phyloP scores from a whole-genome alignment of 2,888 invertebrate genomes.

The Mimas tiliae region DNA sequence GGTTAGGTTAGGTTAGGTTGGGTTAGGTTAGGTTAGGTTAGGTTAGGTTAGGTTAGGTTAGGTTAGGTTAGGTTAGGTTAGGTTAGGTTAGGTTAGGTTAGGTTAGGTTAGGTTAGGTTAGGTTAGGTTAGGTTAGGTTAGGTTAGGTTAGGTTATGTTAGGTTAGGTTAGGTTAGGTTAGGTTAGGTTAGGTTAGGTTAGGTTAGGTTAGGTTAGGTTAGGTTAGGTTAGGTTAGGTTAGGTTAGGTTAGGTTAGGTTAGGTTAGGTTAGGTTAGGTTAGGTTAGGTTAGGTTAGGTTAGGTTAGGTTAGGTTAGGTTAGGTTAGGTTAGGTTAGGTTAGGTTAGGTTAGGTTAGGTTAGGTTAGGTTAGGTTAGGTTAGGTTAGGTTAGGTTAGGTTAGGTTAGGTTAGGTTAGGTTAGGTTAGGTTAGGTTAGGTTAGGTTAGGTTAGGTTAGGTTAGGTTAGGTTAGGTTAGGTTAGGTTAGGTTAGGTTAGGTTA shows the following conservation, averaged over 20 bases:
- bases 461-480: no score
- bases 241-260: constrained; percentile 34
- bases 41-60: constrained; percentile 35
- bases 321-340: constrained; percentile 38
- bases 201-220: constrained; percentile 42
- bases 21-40: no score
- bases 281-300: constrained; percentile 36
- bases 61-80: no score
- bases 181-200: constrained; percentile 35
- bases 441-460: no score
- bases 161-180: constrained; percentile 35
- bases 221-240: constrained; percentile 31
- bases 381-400: no score
- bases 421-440: no score
- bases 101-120: constrained; percentile 36
- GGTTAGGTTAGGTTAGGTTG: constrained; percentile 34
- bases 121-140: constrained; percentile 36
- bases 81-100: no score
- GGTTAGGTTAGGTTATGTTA: constrained; percentile 30
- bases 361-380: no score
- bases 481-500: no score
- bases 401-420: no score
- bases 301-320: constrained; percentile 38
- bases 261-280: constrained; percentile 34
- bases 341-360: constrained; percentile 38